phyloP scores from a whole-genome alignment of 1,140 invertebrate genomes.

The Drosophila tristis region DNA sequence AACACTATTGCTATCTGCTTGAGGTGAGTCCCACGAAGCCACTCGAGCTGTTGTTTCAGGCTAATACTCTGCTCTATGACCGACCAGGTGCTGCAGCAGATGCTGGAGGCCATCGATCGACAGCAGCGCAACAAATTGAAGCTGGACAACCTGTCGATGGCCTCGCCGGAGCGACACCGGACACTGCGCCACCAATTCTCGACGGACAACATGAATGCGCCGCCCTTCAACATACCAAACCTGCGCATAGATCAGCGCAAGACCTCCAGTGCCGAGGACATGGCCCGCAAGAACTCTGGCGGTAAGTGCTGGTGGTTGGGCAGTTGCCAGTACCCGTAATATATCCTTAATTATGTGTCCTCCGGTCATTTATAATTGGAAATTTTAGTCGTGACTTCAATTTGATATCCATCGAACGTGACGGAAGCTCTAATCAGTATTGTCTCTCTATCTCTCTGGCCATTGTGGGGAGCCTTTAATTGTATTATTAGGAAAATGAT shows the following conservation, averaged over 20 bases:
- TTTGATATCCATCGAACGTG: constrained; percentile 70
- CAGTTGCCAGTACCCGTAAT: not conserved
- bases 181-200: constrained; percentile 92
- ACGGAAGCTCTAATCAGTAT: constrained; percentile 29
- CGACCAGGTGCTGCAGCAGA: constrained; percentile 92
- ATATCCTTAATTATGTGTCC: constrained; percentile 18
- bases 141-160: constrained; percentile 90
- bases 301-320: constrained; percentile 84
- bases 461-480: constrained; percentile 54
- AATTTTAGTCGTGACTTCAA: constrained; percentile 53
- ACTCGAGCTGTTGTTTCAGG: not conserved
- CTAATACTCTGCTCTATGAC: not conserved
- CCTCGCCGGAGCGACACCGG: constrained; percentile 91
- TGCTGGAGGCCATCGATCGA: constrained; percentile 96
- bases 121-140: constrained; percentile 94
- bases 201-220: constrained; percentile 93
- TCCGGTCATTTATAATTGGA: constrained; percentile 62
- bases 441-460: constrained; percentile 17
- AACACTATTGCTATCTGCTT: constrained; percentile 94
- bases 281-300: constrained; percentile 93
- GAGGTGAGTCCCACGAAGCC: constrained; percentile 85
- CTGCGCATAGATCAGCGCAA: constrained; percentile 93
- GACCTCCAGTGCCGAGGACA: constrained; percentile 94
- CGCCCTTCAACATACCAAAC: constrained; percentile 94
- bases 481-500: constrained; percentile 63